Conservation (phyloP, 1,140 invertebrate species). For the Meloidogyne hapla region DNA sequence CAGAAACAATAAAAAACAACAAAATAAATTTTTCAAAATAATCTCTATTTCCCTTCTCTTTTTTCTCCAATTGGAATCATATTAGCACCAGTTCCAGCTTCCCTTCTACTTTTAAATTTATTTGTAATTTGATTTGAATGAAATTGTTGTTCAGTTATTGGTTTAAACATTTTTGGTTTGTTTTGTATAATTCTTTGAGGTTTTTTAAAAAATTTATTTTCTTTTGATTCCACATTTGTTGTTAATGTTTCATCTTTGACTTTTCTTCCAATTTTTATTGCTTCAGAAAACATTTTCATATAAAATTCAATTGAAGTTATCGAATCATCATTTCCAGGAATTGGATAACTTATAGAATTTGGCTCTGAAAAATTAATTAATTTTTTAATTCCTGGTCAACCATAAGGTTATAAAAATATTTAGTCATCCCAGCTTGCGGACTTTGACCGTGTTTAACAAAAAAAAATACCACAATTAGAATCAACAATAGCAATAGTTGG, state of each 20-base stretch:
- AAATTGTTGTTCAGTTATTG: background rate
- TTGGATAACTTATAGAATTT: constrained; percentile 83
- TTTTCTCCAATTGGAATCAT: background rate
- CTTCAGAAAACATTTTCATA: constrained; percentile 84
- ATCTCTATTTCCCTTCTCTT: background rate
- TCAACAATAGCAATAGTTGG: constrained; percentile 91
- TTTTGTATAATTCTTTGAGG: background rate
- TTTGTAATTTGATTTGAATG: background rate
- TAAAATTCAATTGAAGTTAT: constrained; percentile 78
- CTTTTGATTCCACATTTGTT: background rate
- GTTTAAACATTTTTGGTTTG: background rate
- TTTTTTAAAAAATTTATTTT: background rate
- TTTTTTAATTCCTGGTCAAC: constrained; percentile 71
- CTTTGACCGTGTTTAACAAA: background rate
- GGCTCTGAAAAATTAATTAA: constrained; percentile 70
- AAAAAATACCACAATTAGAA: constrained; percentile 75
- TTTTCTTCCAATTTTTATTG: constrained; percentile 81
- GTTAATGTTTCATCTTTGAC: constrained; percentile 69
- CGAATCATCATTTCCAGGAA: constrained; percentile 95
- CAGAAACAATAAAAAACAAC: background rate
- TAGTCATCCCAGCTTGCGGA: too few relatives aligned
- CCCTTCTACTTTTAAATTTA: background rate
- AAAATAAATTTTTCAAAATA: background rate
- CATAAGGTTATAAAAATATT: constrained; percentile 28
- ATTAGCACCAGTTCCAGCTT: background rate